A percentile compares a stretch with the other conserved stretches of the same genome.
Evolutionary conservation across 92 coral and sea anemone species (phyloP).

Genomic region (Porites divaricata): DNA sequence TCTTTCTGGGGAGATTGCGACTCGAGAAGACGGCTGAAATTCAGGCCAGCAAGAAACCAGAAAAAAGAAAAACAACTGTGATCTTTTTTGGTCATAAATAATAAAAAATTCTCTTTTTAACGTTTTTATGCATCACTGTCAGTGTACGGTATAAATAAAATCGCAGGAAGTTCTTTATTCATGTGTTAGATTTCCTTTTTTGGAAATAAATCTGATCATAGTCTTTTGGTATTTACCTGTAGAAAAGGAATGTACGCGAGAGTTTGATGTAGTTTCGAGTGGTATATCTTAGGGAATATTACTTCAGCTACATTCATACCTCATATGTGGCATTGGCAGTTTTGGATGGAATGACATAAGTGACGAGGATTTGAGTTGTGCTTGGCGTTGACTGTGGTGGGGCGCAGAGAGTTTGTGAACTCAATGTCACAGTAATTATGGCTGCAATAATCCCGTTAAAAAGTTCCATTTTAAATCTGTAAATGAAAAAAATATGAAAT

Average conservation of each 20-base stretch:
- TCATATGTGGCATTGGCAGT: conserved; percentile 8
- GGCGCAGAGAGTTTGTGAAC: not conserved
- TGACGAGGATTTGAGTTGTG: not conserved
- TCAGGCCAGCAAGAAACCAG: no score
- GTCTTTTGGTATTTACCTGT: not conserved
- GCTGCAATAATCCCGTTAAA: conserved; percentile 1
- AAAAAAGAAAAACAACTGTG: no score
- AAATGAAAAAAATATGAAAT: not conserved
- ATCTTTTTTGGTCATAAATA: no score
- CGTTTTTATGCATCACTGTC: no score
- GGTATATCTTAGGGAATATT: no score
- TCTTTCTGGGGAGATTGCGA: no score
- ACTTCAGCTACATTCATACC: not conserved
- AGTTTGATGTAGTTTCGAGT: not conserved
- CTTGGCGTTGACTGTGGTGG: not conserved
- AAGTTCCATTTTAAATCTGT: not conserved
- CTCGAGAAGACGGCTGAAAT: no score
- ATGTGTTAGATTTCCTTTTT: not conserved
- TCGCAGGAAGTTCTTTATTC: no score
- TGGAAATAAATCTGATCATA: not conserved
- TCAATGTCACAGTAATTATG: not conserved
- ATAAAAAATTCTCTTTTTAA: no score
- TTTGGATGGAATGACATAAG: not conserved
- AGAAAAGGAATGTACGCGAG: no score
- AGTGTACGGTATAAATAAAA: no score